A percentile compares a stretch with the other conserved stretches of the same genome.
Evolutionary conservation across 2,888 invertebrate genomes (phyloP).

Genomic region (Sesamia inferens): DNA sequence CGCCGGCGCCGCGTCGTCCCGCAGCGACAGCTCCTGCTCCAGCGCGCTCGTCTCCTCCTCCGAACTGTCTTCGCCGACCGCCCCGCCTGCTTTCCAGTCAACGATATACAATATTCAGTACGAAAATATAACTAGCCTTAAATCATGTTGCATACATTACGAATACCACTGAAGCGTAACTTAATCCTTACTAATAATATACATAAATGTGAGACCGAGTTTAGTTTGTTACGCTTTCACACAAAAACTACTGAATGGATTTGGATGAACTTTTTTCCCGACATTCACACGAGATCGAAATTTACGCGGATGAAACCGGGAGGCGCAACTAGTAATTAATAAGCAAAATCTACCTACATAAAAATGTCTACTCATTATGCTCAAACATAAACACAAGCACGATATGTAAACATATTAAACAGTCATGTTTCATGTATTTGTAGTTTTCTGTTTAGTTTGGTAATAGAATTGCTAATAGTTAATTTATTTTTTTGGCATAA

Average conservation of each 20-base stretch:
- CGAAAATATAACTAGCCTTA: background rate
- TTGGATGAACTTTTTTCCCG: too few relatives aligned
- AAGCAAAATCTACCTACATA: background rate
- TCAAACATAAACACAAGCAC: background rate
- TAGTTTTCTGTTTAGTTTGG: background rate
- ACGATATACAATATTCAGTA: background rate
- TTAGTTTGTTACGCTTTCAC: too few relatives aligned
- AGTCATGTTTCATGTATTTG: background rate
- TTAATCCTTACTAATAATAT: too few relatives aligned
- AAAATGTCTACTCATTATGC: background rate
- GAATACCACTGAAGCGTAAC: background rate
- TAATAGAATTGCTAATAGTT: background rate
- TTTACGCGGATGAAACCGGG: too few relatives aligned
- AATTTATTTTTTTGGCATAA: background rate
- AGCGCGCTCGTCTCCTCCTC: constrained; percentile 72
- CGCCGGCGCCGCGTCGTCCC: constrained; percentile 90
- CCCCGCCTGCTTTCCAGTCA: constrained; percentile 43
- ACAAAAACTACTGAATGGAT: too few relatives aligned
- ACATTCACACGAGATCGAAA: too few relatives aligned
- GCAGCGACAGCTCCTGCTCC: constrained; percentile 87
- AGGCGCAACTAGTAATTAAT: too few relatives aligned
- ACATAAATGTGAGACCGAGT: too few relatives aligned
- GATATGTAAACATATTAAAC: constrained; percentile 16
- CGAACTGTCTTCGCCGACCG: constrained; percentile 74
- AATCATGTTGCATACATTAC: background rate